These are phyloP conservation scores for Labeo catla DNA, from an alignment of 2,113 vertebrate species.

Conservation along the genomic window DNA sequence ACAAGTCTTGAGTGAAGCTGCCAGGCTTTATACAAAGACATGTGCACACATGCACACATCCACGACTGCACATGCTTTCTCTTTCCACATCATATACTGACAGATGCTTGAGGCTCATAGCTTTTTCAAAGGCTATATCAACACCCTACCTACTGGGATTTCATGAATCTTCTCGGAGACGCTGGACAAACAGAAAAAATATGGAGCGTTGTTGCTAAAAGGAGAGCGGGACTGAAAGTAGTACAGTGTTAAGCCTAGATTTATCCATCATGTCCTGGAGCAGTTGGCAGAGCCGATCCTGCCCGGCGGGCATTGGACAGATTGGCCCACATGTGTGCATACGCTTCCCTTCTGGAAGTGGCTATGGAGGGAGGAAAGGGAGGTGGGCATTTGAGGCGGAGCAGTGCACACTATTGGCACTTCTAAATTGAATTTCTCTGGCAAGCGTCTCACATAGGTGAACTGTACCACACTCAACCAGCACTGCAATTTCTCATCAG, in stretches of 20 bases:
- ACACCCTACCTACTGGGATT: conserved; percentile 29
- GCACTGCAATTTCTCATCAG: conserved; percentile 31
- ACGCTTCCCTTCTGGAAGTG: neutral
- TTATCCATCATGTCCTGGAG: neutral
- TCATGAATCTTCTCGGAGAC: neutral
- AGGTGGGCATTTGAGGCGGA: neutral
- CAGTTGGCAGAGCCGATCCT: conserved; percentile 18
- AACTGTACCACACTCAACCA: conserved; percentile 8
- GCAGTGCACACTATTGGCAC: conserved; percentile 13
- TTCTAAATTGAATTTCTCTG: conserved; percentile 45
- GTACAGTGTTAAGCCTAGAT: neutral
- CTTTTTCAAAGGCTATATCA: conserved; percentile 11
- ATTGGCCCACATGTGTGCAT: conserved; percentile 34
- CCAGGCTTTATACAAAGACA: conserved; percentile 21
- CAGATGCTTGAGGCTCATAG: conserved; percentile 39
- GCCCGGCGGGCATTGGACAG: conserved; percentile 20
- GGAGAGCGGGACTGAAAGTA: neutral
- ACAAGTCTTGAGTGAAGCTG: conserved; percentile 33
- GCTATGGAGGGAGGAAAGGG: neutral
- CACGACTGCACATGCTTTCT: neutral
- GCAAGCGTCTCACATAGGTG: conserved; percentile 26
- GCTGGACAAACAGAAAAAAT: conserved; percentile 2
- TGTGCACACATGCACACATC: conserved; percentile 6
- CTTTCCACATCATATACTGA: conserved; percentile 35
- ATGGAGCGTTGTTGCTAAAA: neutral